Conservation (phyloP, 2,113 vertebrate species). For the Apodemus sylvaticus region DNA sequence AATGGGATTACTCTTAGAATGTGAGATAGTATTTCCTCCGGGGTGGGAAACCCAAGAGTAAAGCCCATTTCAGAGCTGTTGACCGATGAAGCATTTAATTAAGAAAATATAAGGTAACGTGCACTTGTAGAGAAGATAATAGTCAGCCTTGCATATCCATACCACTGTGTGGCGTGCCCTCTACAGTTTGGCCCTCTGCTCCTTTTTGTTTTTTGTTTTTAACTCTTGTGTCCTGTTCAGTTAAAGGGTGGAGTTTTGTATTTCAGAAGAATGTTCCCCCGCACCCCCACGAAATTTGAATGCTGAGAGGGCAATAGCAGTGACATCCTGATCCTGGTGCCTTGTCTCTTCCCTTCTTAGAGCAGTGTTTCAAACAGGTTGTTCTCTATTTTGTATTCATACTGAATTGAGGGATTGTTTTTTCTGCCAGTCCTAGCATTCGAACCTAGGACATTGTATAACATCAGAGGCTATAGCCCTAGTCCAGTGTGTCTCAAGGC, state of each 20-base stretch:
- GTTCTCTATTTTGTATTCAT: background rate
- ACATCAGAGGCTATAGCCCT: background rate
- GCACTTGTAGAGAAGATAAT: background rate
- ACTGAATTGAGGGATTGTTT: background rate
- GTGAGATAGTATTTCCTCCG: background rate
- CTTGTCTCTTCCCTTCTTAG: background rate
- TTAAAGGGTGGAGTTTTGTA: background rate
- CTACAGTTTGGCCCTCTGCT: background rate
- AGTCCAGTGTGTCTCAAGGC: background rate
- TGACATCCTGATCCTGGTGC: background rate
- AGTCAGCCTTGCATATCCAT: background rate
- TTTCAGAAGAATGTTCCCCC: background rate
- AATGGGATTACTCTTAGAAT: slow-evolving; percentile 6
- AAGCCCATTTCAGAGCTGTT: background rate
- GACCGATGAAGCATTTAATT: slow-evolving; percentile 29
- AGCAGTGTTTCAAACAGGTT: background rate
- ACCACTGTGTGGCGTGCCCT: too few relatives aligned
- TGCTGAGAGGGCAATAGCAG: background rate
- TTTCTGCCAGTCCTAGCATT: background rate
- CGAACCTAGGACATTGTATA: background rate
- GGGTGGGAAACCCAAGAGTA: background rate
- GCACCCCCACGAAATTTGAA: background rate
- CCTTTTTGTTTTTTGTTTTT: background rate
- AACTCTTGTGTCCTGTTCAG: background rate
- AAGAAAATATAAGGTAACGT: background rate